Base-by-base conservation (phyloP, 2,797 vertebrate species). In the Sebastolobus alascanus region DNA sequence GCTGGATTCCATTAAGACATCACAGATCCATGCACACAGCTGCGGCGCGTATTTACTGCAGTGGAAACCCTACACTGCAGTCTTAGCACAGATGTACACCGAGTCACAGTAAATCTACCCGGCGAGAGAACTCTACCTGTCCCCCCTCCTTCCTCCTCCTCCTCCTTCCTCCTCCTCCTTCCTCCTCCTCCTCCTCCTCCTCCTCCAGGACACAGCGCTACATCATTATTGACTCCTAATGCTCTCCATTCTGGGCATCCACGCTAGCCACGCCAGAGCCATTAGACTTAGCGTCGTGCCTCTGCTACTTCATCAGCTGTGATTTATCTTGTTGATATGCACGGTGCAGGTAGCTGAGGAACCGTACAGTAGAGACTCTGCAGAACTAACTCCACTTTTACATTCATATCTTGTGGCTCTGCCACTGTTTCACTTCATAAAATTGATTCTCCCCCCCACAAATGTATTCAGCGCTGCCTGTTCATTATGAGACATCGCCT, bases 161-260 rank as follows among this genome's bases (percentile, higher is more conserved):
- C 43, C 59, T 8, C 5, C 13, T 25, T 31, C 33, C 50, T 38
- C 16, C 7, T 33, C 84, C 73, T 50, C 46, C 7, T 35, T 35
- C 33, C 50, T 12, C 16, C 7, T 33, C 84, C 73, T 50, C 46
- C 7, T 35, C 82, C 74, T 35, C 66, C 66, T 27, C 70, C 83
- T 67, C 70, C 66, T 80, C 35, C 52, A 52, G 73, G 86, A 88
- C 83, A 72, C 72, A 31, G 79, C 54, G 58, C 89, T 93, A 88
- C 89, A 92, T 92, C 94, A 91, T 91, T 93, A 94, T 94, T 86
- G 93, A 94, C 93, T 84, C 67, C 77, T 82, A 84, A 83, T 80
- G 73, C 79, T 89, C 64, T 84, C 73, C 43, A 43, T 58, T 72
- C 60, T 61, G 82, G 75, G 67, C 58, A 78, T 87, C 83, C 78